Evolutionary conservation across 2,797 vertebrate species (phyloP).

Genomic region (Parambassis ranga): DNA sequence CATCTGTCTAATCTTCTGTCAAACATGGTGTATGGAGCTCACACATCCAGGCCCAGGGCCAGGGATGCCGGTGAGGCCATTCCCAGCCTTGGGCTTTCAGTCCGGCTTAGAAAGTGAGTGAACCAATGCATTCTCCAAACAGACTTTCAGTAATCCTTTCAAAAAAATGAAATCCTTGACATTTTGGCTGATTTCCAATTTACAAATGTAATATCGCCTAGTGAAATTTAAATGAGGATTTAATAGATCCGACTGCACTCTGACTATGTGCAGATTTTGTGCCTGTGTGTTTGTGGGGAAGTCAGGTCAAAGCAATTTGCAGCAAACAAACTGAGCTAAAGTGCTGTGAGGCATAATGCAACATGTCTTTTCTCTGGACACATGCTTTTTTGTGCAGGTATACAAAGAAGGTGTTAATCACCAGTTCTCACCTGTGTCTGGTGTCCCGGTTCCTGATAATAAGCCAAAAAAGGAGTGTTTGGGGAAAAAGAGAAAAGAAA

Average conservation of each 20-base stretch:
- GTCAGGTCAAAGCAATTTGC: constrained; percentile 46
- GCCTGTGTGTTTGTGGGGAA: constrained; percentile 1
- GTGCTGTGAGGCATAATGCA: constrained; percentile 6
- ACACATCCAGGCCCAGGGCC: constrained; percentile 33
- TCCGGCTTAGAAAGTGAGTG: constrained; percentile 25
- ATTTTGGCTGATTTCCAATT: constrained; percentile 53
- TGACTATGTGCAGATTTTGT: background rate
- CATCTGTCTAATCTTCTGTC: constrained; percentile 71
- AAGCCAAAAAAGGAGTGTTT: constrained; percentile 46
- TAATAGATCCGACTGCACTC: constrained; percentile 30
- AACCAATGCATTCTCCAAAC: constrained; percentile 32
- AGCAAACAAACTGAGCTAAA: constrained; percentile 21
- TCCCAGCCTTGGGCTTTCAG: constrained; percentile 44
- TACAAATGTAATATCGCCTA: constrained; percentile 48
- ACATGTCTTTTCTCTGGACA: constrained; percentile 3
- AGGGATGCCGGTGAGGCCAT: constrained; percentile 35
- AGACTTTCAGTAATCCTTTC: constrained; percentile 55
- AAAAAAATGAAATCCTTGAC: constrained; percentile 56
- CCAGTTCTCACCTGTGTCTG: constrained; percentile 91
- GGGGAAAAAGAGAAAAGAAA: constrained; percentile 53
- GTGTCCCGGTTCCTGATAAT: constrained; percentile 94
- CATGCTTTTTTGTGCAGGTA: constrained; percentile 1
- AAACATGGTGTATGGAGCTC: constrained; percentile 41
- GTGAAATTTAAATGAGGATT: constrained; percentile 58
- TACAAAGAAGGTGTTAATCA: constrained; percentile 43